phyloP scores from a whole-genome alignment of 1,140 invertebrate species.

The Epicauta chinensis region DNA sequence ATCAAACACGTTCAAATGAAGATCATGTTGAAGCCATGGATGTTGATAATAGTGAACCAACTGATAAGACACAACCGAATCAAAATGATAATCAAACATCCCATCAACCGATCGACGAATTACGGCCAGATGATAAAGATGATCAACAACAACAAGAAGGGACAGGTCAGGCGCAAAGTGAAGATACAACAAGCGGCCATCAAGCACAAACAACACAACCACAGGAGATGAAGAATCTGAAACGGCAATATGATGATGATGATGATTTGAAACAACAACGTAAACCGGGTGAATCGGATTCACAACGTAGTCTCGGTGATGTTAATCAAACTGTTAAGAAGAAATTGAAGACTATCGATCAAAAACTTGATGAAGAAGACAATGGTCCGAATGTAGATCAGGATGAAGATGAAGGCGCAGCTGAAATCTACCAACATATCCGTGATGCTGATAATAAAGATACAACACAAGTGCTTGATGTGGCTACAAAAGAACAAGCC shows the following conservation, averaged over 20 bases:
- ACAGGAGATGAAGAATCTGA: conserved; percentile 32
- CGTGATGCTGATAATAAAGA: conserved; percentile 61
- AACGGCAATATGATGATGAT: conserved; percentile 33
- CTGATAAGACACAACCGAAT: conserved; percentile 41
- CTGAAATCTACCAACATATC: conserved; percentile 81
- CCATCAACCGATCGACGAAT: conserved; percentile 37
- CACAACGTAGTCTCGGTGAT: conserved; percentile 45
- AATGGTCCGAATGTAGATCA: conserved; percentile 49
- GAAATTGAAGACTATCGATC: conserved; percentile 49
- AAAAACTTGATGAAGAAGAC: conserved; percentile 43
- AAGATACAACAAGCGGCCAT: conserved; percentile 46
- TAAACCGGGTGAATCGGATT: conserved; percentile 45
- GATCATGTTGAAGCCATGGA: conserved; percentile 43
- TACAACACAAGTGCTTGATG: conserved; percentile 51
- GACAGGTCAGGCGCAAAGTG: conserved; percentile 47
- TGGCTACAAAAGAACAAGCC: conserved; percentile 77
- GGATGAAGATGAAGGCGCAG: conserved; percentile 44
- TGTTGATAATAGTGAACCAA: conserved; percentile 40
- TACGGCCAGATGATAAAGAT: conserved; percentile 41
- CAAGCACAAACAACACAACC: conserved; percentile 39
- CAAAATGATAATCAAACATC: conserved; percentile 38
- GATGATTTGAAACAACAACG: conserved; percentile 42
- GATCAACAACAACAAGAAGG: conserved; percentile 47
- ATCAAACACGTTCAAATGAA: conserved; percentile 41
- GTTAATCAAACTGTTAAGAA: conserved; percentile 44